Conservation (phyloP, 2,113 vertebrate genomes). For the Tenebrosternarchus preto region DNA sequence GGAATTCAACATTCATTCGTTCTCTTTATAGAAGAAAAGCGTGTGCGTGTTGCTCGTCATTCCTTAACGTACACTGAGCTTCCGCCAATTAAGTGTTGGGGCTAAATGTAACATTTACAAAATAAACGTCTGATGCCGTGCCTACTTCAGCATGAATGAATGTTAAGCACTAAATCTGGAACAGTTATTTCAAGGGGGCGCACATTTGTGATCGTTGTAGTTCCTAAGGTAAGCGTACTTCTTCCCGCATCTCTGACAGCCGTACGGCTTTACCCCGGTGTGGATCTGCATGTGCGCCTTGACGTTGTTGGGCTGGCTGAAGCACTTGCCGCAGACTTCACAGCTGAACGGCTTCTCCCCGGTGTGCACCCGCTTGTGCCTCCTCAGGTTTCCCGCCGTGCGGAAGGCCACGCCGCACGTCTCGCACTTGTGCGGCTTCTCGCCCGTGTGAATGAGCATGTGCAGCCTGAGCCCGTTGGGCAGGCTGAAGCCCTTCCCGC, state of each 20-base stretch:
- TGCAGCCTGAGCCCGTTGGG: slow-evolving; percentile 35
- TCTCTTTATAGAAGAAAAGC: neutral
- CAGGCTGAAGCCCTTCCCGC: slow-evolving; percentile 42
- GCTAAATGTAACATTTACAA: no score
- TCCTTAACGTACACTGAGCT: neutral
- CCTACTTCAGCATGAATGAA: neutral
- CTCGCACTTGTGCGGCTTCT: slow-evolving; percentile 49
- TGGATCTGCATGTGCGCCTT: slow-evolving; percentile 54
- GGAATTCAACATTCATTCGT: no score
- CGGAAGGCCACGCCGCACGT: slow-evolving; percentile 42
- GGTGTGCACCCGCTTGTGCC: slow-evolving; percentile 64
- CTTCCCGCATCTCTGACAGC: slow-evolving; percentile 60
- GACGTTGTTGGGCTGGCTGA: slow-evolving; percentile 44
- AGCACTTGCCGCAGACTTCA: slow-evolving; percentile 46
- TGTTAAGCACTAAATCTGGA: no score
- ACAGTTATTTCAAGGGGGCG: slow-evolving; percentile 9
- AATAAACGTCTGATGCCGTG: neutral
- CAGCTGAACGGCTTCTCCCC: slow-evolving; percentile 63
- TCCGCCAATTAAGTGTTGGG: no score
- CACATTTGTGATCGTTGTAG: slow-evolving; percentile 63
- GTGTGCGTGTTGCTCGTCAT: neutral
- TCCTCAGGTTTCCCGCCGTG: slow-evolving; percentile 32
- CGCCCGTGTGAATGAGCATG: slow-evolving; percentile 50
- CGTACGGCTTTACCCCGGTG: slow-evolving; percentile 45
- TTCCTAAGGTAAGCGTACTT: slow-evolving; percentile 59